Conservation (phyloP, 2,113 vertebrate genomes). For the Phalacrocorax aristotelis region DNA sequence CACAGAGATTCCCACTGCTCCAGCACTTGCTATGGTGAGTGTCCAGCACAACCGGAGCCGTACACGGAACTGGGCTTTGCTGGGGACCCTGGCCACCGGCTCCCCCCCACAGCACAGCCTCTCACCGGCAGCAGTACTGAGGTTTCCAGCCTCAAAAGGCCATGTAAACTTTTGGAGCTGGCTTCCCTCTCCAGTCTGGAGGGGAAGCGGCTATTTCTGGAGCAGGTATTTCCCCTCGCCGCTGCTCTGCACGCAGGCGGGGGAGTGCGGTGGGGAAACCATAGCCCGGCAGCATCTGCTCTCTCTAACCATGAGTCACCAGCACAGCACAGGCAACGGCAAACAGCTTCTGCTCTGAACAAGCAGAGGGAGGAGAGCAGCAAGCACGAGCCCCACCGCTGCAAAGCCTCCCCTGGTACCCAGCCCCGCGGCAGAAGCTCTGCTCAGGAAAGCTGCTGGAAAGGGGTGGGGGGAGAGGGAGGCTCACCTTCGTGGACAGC, state of each 20-base stretch:
- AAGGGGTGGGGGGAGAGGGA: neutral
- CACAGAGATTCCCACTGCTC: neutral
- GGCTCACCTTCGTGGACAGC: conserved; percentile 92
- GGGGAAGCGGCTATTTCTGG: neutral
- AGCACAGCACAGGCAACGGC: neutral
- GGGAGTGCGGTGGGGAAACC: neutral
- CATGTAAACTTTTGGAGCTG: accelerated
- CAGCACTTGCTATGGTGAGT: accelerated
- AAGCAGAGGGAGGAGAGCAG: neutral
- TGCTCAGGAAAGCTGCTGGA: accelerated
- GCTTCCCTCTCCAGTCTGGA: neutral
- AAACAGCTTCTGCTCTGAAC: neutral
- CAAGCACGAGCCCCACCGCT: accelerated
- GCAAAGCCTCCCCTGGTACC: neutral
- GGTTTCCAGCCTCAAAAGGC: neutral
- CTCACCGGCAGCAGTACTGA: accelerated
- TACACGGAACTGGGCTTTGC: accelerated
- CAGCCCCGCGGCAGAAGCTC: neutral
- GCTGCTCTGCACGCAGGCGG: neutral
- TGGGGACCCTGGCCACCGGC: accelerated
- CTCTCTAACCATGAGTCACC: neutral
- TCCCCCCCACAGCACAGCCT: neutral
- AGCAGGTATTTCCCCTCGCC: neutral
- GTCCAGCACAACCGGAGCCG: accelerated
- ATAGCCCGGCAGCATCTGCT: neutral